Evolutionary conservation across 1,140 invertebrate species (phyloP), one percentile per base, ranked within the genome.

Genomic region (Pentalonia nigronervosa): DNA sequence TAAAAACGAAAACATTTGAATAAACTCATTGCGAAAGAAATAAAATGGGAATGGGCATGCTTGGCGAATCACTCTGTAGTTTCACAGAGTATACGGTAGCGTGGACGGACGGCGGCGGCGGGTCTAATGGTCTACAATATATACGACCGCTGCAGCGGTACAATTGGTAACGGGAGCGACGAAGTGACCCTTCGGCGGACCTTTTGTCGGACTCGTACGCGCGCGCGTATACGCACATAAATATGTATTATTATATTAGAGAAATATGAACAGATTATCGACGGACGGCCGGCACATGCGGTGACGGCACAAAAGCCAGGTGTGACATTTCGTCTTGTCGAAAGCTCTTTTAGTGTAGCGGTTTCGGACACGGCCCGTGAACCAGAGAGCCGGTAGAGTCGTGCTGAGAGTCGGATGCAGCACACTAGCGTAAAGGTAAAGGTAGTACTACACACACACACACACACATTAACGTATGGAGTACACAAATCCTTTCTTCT

Each of bases 241-340:
- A 67, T 67, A 67, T 67, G 47, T 47, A 30, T 47, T 81, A 81
- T 56, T 41, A 50, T 56, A 93, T 56, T 14, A 21, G 48, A 50
- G 41, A 86, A 86, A 93, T 56, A 84, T 53, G 91, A 56, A 92
- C 76, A 53, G 81, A 86, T 93, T 93, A 93, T 86, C n/a, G 81
- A 86, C 48, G 76, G 81, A 50, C 91, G 81, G 25, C 50, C 25
- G 11, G n/a, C 48, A 7, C 47, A n/a, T n/a, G n/a, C 30, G 17
- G 60, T n/a, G 60, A 76, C 60, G 60, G n/a, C 25, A 36, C 50
- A 56, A 56, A 41, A 36, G 48, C 81, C 91, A 93, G 91, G 91
- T 93, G 91, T 21, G 67, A 83, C 47, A 83, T 92, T 50, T 50
- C 50, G 90, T 92, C 76, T 93, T 56, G 81, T 93, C 48, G 23